Evolutionary conservation across 2,113 vertebrate genomes (phyloP).

Genomic region (Mustelus asterias): DNA sequence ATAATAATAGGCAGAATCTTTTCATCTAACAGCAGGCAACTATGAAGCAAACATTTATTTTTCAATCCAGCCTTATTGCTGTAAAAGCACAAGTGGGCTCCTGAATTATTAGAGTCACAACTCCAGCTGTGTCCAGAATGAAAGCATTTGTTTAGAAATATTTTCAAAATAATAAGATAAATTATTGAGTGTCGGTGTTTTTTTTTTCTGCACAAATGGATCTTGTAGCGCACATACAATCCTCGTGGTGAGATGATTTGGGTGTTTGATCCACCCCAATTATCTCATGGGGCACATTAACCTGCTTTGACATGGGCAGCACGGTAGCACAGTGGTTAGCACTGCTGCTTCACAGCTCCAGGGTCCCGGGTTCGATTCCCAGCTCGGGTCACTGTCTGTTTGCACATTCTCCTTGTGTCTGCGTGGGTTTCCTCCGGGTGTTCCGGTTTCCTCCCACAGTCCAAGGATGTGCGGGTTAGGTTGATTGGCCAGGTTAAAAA

Average conservation of each 20-base stretch:
- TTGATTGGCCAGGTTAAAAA: too few relatives aligned
- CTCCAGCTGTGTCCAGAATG: slow-evolving; percentile 20
- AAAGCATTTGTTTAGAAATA: neutral
- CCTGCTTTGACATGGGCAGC: neutral
- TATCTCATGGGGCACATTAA: neutral
- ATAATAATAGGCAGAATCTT: neutral
- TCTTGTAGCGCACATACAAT: neutral
- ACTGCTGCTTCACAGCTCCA: too few relatives aligned
- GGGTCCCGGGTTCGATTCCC: too few relatives aligned
- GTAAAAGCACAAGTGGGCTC: neutral
- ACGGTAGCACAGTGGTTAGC: too few relatives aligned
- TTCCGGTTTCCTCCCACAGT: too few relatives aligned
- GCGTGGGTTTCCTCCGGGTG: too few relatives aligned
- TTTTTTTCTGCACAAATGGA: neutral
- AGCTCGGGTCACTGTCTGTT: too few relatives aligned
- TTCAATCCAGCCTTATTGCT: neutral
- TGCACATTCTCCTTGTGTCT: too few relatives aligned
- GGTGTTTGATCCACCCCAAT: neutral
- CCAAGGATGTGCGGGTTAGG: too few relatives aligned
- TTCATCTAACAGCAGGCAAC: slow-evolving; percentile 7
- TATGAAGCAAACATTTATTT: slow-evolving; percentile 16
- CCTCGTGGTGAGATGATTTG: neutral
- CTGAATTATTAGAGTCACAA: neutral
- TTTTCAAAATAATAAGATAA: neutral
- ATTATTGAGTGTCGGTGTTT: neutral